Percentiles rank a stretch among this genome's conserved stretches.
These are phyloP conservation scores for Philopotamus ludificatus DNA, from an alignment of 1,140 invertebrate genomes.

Conservation along the genomic window DNA sequence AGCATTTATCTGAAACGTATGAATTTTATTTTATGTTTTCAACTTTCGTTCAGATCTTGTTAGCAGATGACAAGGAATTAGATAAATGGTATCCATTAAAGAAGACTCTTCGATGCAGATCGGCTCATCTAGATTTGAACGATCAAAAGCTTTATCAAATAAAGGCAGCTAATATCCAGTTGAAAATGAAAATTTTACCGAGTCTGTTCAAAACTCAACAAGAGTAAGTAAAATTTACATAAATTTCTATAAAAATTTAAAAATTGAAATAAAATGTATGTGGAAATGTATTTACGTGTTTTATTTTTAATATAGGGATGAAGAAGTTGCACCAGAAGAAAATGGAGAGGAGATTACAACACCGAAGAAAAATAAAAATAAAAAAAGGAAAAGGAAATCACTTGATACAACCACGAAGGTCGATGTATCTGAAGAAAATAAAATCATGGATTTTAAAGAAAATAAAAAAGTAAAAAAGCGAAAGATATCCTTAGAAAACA, in stretches of 20 bases:
- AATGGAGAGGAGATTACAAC: conserved; percentile 45
- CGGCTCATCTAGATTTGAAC: conserved; percentile 75
- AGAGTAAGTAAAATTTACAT: conserved; percentile 45
- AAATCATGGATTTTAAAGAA: conserved; percentile 20
- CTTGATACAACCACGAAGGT: conserved; percentile 15
- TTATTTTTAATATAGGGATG: conserved; percentile 44
- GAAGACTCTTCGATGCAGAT: conserved; percentile 78
- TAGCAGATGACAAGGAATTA: conserved; percentile 87
- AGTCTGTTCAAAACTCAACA: conserved; percentile 69
- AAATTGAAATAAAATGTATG: background rate
- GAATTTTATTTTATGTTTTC: conserved; percentile 4
- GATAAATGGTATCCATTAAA: conserved; percentile 94
- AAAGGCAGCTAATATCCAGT: conserved; percentile 69
- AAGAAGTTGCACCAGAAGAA: conserved; percentile 34
- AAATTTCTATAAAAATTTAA: background rate
- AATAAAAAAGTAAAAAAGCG: conserved; percentile 31
- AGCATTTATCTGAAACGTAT: background rate
- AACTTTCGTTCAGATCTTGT: conserved; percentile 70
- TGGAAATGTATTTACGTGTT: background rate
- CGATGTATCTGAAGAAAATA: background rate
- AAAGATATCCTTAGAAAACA: background rate
- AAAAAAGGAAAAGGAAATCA: conserved; percentile 42
- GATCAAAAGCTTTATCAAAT: conserved; percentile 75
- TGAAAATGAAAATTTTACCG: conserved; percentile 84
- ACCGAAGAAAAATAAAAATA: conserved; percentile 48